These are phyloP conservation scores for Trematomus bernacchii DNA, from an alignment of 2,797 vertebrate species.

Conservation along the genomic window DNA sequence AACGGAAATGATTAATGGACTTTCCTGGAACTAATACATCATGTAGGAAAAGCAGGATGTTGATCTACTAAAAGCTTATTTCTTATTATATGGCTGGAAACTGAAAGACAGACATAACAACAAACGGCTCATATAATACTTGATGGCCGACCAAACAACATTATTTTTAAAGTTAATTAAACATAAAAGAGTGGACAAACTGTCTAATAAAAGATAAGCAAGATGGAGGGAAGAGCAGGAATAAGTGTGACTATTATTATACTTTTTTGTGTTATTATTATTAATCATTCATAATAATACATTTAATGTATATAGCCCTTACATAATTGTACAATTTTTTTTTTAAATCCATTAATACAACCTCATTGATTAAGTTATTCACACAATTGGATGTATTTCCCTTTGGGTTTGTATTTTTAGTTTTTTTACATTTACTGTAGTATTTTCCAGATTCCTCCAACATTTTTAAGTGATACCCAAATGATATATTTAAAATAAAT, in stretches of 20 bases:
- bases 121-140: too few species aligned
- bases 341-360: too few species aligned
- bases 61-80: not conserved
- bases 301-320: too few species aligned
- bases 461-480: too few species aligned
- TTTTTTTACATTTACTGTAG: too few species aligned
- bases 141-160: not conserved
- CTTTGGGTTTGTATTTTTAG: too few species aligned
- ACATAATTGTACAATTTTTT: too few species aligned
- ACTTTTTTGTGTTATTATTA: too few species aligned
- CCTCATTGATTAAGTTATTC: too few species aligned
- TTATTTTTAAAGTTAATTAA: not conserved
- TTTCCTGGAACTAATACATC: not conserved
- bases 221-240: not conserved
- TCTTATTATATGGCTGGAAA: not conserved
- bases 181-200: not conserved
- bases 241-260: not conserved
- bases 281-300: too few species aligned
- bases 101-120: not conserved
- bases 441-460: too few species aligned
- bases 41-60: not conserved
- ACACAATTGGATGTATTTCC: too few species aligned
- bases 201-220: not conserved
- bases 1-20: not conserved
- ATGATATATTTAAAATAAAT: not conserved